Percentiles rank a stretch among this genome's conserved stretches.
Conservation (phyloP, 1,140 invertebrate genomes). For the Tetragnatha versicolor region DNA sequence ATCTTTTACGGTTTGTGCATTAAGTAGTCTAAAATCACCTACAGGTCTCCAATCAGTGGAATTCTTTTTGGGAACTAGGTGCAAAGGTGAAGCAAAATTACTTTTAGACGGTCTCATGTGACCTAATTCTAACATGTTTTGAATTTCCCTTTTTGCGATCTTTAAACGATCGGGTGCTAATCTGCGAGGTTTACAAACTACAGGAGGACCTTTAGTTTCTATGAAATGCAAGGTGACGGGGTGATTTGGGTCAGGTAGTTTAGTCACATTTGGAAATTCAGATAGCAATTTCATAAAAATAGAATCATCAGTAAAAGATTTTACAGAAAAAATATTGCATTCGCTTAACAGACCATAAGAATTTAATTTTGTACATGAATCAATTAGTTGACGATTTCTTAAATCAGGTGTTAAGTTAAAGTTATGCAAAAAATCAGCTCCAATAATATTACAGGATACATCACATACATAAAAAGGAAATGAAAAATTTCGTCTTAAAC, state of each 20-base stretch:
- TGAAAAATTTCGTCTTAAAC: background rate
- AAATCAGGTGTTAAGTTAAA: slow-evolving; percentile 32
- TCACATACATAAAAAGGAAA: background rate
- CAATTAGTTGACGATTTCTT: background rate
- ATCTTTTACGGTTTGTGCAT: slow-evolving; percentile 58
- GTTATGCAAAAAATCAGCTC: slow-evolving; percentile 36
- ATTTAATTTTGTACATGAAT: background rate
- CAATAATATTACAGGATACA: background rate
- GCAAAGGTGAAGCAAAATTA: slow-evolving; percentile 54
- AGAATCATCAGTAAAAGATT: background rate
- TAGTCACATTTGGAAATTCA: background rate
- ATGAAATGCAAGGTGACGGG: slow-evolving; percentile 25
- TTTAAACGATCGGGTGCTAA: slow-evolving; percentile 21
- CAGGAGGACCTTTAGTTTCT: slow-evolving; percentile 31
- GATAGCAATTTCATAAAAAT: background rate
- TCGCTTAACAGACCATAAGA: background rate
- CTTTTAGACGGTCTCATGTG: slow-evolving; percentile 45
- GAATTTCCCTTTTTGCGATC: slow-evolving; percentile 41
- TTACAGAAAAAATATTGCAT: background rate
- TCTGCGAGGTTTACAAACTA: background rate
- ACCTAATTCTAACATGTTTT: slow-evolving; percentile 31
- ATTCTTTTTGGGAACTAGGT: slow-evolving; percentile 58
- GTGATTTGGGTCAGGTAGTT: background rate
- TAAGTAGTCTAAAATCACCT: slow-evolving; percentile 59
- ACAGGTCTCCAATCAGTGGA: slow-evolving; percentile 50